Evolutionary conservation across 2,888 invertebrate genomes (phyloP).

Genomic region (Petrolisthes manimaculis): DNA sequence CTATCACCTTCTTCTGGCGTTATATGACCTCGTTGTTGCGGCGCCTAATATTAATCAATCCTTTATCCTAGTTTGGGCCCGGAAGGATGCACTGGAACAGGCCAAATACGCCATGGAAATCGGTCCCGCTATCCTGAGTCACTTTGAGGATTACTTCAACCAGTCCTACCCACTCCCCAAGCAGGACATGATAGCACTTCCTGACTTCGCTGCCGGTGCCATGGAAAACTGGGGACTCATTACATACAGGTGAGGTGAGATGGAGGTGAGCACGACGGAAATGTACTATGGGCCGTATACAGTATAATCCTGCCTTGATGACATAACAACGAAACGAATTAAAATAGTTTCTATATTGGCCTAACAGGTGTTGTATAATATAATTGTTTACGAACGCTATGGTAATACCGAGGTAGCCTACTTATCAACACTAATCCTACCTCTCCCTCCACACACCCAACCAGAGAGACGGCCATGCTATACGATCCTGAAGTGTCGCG

Average conservation of each 20-base stretch:
- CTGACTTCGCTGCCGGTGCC: slow-evolving; percentile 76
- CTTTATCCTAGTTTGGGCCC: slow-evolving; percentile 28
- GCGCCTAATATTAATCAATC: neutral
- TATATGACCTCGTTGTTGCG: too few relatives aligned
- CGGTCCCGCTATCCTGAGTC: slow-evolving; percentile 74
- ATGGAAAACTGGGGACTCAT: slow-evolving; percentile 89
- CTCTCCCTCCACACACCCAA: neutral
- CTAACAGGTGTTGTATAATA: too few relatives aligned
- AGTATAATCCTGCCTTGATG: too few relatives aligned
- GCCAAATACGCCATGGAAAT: slow-evolving; percentile 76
- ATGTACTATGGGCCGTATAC: too few relatives aligned
- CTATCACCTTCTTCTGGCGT: too few relatives aligned
- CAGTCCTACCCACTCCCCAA: slow-evolving; percentile 76
- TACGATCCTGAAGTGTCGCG: slow-evolving; percentile 68
- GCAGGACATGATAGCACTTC: slow-evolving; percentile 78
- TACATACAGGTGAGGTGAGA: slow-evolving; percentile 73
- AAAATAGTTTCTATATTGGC: too few relatives aligned
- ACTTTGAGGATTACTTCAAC: slow-evolving; percentile 76
- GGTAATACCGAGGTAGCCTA: too few relatives aligned
- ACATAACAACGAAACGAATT: too few relatives aligned
- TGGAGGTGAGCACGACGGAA: too few relatives aligned
- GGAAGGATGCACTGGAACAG: slow-evolving; percentile 77
- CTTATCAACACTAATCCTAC: neutral
- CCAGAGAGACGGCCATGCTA: slow-evolving; percentile 70
- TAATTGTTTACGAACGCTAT: too few relatives aligned